Evolutionary conservation across 2,888 invertebrate genomes (phyloP), one percentile per base, ranked within the genome.

Genomic region (Leucophora obtusa): DNA sequence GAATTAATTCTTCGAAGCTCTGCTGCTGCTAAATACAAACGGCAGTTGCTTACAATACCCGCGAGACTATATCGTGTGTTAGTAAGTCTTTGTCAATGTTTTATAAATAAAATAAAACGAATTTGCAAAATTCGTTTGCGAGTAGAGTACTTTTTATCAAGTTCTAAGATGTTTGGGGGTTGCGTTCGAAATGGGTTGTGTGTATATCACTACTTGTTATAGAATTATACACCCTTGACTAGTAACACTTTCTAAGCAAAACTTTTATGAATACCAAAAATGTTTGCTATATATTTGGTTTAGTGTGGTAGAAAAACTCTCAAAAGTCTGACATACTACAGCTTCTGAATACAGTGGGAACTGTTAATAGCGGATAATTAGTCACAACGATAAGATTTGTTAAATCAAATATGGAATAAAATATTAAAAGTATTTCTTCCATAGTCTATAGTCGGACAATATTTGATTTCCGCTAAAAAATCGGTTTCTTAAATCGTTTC

Each of bases 141-240:
- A 28, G 28, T 56, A 62, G 54, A 54, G 15, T 21, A 59, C 47
- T 73, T 28, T 73, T 28, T 18, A 56, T 56, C 33, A 54, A 10
- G 18, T 47, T 24, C n/a, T 58, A 54, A 5, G 35, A 11, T 18
- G 35, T 50, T 10, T 38, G 47, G 33, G 15, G 68, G 63, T 54
- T 56, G 68, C 68, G 56, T 73, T 59, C 10, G 33, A 73, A 69
- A 79, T 69, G 63, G 58, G 59, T 65, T 79, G 62, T 72, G 60
- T 71, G 10, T 47, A 60, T 72, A 35, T 54, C 33, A n/a, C 9
- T 15, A 33, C 72, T 53, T 70, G 9, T 38, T 54, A 10, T 47
- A 24, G 21, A 51, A n/a, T n/a, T 47, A 56, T 10, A 73, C 68
- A 53, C 68, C 78, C 72, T 78, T 72, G 35, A 21, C 15, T 18